Evolutionary conservation across 2,888 invertebrate species (phyloP).

Genomic region (Copidosoma aretas): DNA sequence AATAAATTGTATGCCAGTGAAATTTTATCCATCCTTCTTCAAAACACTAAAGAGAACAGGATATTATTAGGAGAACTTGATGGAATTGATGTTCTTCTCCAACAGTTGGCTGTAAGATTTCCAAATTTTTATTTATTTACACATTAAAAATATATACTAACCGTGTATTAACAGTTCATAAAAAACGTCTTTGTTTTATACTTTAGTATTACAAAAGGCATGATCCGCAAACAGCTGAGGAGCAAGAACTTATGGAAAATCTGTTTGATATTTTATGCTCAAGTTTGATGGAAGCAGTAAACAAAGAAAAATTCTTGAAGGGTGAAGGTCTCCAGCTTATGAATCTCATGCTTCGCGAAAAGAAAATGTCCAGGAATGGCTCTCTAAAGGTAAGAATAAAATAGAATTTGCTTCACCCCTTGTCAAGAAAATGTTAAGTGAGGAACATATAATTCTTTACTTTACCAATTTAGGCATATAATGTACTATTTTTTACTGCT

Average conservation of each 20-base stretch:
- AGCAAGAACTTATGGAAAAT: conserved; percentile 99
- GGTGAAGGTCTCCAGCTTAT: conserved; percentile 98
- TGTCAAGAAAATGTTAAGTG: not conserved
- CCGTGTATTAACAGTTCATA: conserved; percentile 1
- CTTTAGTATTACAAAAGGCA: conserved; percentile 88
- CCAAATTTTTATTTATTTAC: conserved; percentile 3
- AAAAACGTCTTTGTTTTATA: conserved; percentile 24
- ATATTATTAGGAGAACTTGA: conserved; percentile 87
- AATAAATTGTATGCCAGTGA: conserved; percentile 97
- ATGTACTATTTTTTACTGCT: conserved; percentile 2
- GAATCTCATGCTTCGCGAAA: conserved; percentile 98
- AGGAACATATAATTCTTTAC: not conserved
- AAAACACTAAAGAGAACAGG: conserved; percentile 85
- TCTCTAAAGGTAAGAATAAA: conserved; percentile 77
- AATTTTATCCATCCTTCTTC: conserved; percentile 92
- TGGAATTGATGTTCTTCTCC: conserved; percentile 93
- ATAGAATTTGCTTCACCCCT: not conserved
- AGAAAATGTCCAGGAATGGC: conserved; percentile 94
- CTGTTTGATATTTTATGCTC: conserved; percentile 96
- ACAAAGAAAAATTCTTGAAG: conserved; percentile 89
- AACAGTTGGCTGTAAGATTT: conserved; percentile 82
- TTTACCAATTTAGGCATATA: conserved; percentile 8
- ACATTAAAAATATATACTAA: conserved; percentile 12
- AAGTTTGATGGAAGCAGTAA: conserved; percentile 84
- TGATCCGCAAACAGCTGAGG: conserved; percentile 89